Base-by-base conservation (phyloP, 2,113 vertebrate genomes). In the Anarhynchus alexandrinus region DNA sequence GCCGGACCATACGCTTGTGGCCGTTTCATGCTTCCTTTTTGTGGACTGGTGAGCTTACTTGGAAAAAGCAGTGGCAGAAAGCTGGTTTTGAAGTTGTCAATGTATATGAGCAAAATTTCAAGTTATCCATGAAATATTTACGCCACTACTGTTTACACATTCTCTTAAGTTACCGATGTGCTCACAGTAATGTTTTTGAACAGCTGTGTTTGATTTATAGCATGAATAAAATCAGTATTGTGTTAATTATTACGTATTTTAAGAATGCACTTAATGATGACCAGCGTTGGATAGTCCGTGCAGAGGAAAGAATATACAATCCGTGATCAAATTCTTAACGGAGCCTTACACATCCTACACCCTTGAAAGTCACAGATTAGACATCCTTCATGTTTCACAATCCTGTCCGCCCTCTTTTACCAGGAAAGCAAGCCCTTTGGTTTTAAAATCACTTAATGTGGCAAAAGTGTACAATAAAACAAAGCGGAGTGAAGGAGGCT, bases 371-470 rank as follows among this genome's bases (percentile, higher is more conserved):
- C 90, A 61, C 4, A 82, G 82, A 82, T 90, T 27, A 93, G 71
- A 57, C 71, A 80, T 42, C 86, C 71, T 64, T 88, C 71, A 1
- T 54, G 58, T 96, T 96, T 94, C 78, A 62, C 90, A 88, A 84
- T 70, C 52, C 86, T 19, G 38, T 65, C 88, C 72, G n/a, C 94
- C 86, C 91, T 94, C 88, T 90, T 89, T 73, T 93, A 95, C 94
- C 92, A 77, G 93, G 71, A 95, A 96, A 97, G 93, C 79, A 43
- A 95, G 58, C 51, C 65, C 45, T 95, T 95, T 85, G 76, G 76
- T 95, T 95, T 94, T 82, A 91, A 96, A 97, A 88, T 94, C 84
- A 43, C 74, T 94, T 86, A 84, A 93, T 94, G 94, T 93, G 97
- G 95, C 94, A 81, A 83, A 97, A 97, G 93, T 26, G 80, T 86